These are phyloP conservation scores for Cherax quadricarinatus DNA, from an alignment of 1,140 invertebrate species.

Conservation along the genomic window DNA sequence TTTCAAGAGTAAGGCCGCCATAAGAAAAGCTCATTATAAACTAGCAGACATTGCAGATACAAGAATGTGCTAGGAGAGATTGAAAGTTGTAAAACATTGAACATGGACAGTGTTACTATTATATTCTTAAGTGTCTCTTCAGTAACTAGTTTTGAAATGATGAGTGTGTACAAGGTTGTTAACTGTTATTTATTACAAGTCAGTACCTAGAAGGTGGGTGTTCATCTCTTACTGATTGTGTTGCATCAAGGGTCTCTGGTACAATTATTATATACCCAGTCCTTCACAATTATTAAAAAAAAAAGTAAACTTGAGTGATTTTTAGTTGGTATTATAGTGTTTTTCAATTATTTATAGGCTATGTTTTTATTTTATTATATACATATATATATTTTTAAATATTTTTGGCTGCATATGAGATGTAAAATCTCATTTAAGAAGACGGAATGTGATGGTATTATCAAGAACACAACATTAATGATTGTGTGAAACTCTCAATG, in stretches of 20 bases:
- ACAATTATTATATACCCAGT: constrained; percentile 14
- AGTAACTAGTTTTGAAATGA: constrained; percentile 5
- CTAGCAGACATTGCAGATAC: not conserved
- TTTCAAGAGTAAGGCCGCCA: not conserved
- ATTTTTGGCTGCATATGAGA: not conserved
- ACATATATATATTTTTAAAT: no score
- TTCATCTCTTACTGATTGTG: not conserved
- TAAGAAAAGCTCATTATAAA: not conserved
- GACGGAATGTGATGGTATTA: constrained; percentile 25
- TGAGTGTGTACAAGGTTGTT: not conserved
- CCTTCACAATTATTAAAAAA: not conserved
- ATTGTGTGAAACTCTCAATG: constrained; percentile 62
- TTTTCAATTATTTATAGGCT: not conserved
- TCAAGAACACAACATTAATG: constrained; percentile 30
- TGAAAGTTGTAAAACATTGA: not conserved
- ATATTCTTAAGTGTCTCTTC: constrained; percentile 2
- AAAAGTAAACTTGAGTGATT: not conserved
- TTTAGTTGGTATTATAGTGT: not conserved
- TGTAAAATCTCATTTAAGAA: constrained; percentile 13
- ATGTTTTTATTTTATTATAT: not conserved
- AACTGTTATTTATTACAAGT: not conserved
- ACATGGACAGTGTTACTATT: not conserved
- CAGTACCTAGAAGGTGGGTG: not conserved
- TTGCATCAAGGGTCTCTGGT: constrained; percentile 17
- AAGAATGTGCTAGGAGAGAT: not conserved